Percentiles rank a stretch among this genome's conserved stretches.
These are phyloP conservation scores for Ceriagrion tenellum DNA, from an alignment of 2,888 invertebrate species.

Conservation along the genomic window DNA sequence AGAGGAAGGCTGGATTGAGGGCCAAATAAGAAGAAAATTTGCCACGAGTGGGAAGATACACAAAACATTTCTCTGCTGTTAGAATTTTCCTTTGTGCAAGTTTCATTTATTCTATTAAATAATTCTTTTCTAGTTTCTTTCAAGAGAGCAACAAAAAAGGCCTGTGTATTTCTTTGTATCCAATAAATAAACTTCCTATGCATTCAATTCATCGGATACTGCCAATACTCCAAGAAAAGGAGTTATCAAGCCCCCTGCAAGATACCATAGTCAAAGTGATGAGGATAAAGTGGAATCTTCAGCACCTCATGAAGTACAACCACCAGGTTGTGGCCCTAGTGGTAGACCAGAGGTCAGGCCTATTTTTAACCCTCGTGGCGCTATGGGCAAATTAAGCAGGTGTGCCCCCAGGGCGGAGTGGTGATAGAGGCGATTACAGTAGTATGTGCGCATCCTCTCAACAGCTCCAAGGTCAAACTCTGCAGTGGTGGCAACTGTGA, in stretches of 20 bases:
- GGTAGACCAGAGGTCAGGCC: too few species aligned
- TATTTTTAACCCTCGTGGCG: too few species aligned
- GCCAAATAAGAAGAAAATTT: too few species aligned
- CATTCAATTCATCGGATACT: neutral
- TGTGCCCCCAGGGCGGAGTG: too few species aligned
- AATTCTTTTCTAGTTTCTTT: neutral
- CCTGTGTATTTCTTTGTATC: neutral
- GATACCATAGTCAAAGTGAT: neutral
- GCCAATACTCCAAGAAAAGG: neutral
- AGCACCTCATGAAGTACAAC: neutral
- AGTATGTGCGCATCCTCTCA: too few species aligned
- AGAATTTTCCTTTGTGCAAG: neutral
- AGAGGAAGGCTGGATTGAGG: too few species aligned
- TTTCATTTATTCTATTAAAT: neutral
- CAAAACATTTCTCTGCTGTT: neutral
- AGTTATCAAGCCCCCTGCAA: neutral
- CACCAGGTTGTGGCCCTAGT: neutral
- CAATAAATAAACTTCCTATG: neutral
- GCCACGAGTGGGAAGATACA: too few species aligned
- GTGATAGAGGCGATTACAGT: too few species aligned
- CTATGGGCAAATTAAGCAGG: too few species aligned
- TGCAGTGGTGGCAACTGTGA: too few species aligned
- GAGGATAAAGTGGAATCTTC: neutral
- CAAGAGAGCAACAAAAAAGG: neutral
- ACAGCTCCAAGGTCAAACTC: too few species aligned